A percentile compares a stretch with the other conserved stretches of the same genome.
phyloP scores from a whole-genome alignment of 2,113 vertebrate genomes.

The Nettapus auritus region DNA sequence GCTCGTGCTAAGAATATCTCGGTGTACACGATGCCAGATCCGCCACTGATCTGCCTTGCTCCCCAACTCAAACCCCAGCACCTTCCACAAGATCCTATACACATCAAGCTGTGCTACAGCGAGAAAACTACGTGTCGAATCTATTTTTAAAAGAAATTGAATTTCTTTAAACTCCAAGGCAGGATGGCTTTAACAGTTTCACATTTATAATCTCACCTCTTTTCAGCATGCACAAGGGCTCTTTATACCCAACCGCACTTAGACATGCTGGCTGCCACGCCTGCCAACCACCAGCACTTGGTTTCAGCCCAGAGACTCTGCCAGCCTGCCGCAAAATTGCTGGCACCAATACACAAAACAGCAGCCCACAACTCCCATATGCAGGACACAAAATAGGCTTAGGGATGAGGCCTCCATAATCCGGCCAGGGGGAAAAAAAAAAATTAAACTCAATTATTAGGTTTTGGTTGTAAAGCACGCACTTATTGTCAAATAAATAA shows the following conservation, averaged over 20 bases:
- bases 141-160: not conserved
- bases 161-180: not conserved
- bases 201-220: not conserved
- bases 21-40: not conserved
- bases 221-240: conserved; percentile 29
- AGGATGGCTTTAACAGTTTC: not conserved
- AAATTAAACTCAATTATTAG: not conserved
- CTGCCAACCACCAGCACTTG: conserved; percentile 66
- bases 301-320: conserved; percentile 56
- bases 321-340: conserved; percentile 66
- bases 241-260: conserved; percentile 30
- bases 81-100: not conserved
- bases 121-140: not conserved
- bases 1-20: not conserved
- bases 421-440: not conserved
- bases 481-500: too few species aligned
- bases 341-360: not conserved
- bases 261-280: conserved; percentile 51
- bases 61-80: not conserved
- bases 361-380: not conserved
- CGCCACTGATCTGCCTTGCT: not conserved
- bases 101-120: not conserved
- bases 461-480: not conserved
- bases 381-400: not conserved
- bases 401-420: rapidly evolving